Conservation (phyloP, 2,888 invertebrate genomes). For the Onchidella celtica region DNA sequence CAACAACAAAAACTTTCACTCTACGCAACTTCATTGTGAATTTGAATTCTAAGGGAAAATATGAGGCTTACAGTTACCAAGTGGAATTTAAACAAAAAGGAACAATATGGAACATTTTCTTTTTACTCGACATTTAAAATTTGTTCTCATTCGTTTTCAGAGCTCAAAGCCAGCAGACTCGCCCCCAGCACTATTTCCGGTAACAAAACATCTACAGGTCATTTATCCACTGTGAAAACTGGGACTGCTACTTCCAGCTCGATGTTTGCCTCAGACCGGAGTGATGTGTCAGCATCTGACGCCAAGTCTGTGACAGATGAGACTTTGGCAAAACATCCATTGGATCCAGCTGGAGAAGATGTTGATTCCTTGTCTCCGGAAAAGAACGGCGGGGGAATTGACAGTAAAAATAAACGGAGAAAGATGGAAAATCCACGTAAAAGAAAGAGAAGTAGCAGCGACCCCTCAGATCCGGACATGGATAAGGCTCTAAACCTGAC, state of each 20-base stretch:
- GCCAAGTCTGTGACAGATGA: neutral
- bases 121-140: too few species aligned
- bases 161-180: slow-evolving; percentile 52
- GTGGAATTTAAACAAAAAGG: too few species aligned
- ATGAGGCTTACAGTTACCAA: too few species aligned
- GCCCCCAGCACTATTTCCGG: too few species aligned
- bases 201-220: too few species aligned
- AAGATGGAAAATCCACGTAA: slow-evolving; percentile 78
- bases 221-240: neutral
- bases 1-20: too few species aligned
- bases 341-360: neutral
- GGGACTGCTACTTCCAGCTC: neutral
- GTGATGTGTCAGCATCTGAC: neutral
- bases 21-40: too few species aligned
- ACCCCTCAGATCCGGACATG: neutral
- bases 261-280: neutral
- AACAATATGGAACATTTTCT: too few species aligned
- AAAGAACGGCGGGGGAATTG: slow-evolving; percentile 48
- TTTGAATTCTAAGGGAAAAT: too few species aligned
- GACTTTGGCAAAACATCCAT: neutral
- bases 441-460: slow-evolving; percentile 61
- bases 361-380: slow-evolving; percentile 12
- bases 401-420: slow-evolving; percentile 75
- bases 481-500: slow-evolving; percentile 29
- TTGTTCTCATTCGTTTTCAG: too few species aligned